Evolutionary conservation across 2,888 invertebrate genomes (phyloP), one percentile per base, ranked within the genome.

Genomic region (Melinopterus prodromus): DNA sequence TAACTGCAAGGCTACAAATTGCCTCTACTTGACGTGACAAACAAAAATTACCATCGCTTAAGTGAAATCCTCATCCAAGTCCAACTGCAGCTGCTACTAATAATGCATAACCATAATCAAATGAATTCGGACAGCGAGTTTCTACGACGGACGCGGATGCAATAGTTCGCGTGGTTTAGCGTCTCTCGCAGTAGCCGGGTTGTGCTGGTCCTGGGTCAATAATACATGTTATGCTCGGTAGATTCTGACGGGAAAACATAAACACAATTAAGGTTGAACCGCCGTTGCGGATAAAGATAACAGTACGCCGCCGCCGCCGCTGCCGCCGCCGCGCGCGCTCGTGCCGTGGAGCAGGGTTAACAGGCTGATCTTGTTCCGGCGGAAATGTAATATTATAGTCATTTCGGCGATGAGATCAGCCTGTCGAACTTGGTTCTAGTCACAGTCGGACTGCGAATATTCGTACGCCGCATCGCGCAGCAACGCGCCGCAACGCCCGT

Each of bases 401-500:
- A 89, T 89, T 89, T 89, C 89, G 89, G 89, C 89, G 89, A 89
- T 89, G 89, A 89, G 89, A 89, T 89, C 89, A 89, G 89, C 89
- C 89, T 89, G 89, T 89, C 86, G 85, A 88, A 88, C 87, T 86
- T 86, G 84, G 86, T 85, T 84, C 84, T 81, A 80, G 82, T 82
- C 12, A 78, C 83, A 71, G 37, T 3, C 53, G 53, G 53, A 53
- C 26, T 26, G 3, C 26, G 26, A 26, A n/a, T n/a, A n/a, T n/a
- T n/a, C n/a, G n/a, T n/a, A n/a, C n/a, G n/a, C n/a, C n/a, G n/a
- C n/a, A n/a, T n/a, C n/a, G n/a, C n/a, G n/a, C n/a, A n/a, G n/a
- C n/a, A n/a, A n/a, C n/a, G n/a, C n/a, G n/a, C n/a, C n/a, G n/a
- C n/a, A n/a, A n/a, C n/a, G n/a, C n/a, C n/a, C n/a, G n/a, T n/a